phyloP scores from a whole-genome alignment of 2,888 invertebrate species.

The Dicycla oo region DNA sequence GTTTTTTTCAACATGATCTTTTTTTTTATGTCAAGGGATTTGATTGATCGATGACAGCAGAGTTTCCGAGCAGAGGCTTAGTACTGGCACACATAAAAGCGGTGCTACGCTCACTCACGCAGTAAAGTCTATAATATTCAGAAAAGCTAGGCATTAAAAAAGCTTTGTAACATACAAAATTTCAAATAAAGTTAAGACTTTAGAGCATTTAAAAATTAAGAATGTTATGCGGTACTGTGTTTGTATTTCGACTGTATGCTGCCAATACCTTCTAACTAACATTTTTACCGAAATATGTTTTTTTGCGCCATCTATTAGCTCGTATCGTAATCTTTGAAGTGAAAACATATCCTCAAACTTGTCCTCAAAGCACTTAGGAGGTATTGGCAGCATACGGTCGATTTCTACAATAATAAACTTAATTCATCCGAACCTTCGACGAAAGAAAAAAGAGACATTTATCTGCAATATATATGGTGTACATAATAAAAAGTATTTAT shows the following conservation, averaged over 20 bases:
- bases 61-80: neutral
- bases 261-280: no score
- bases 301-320: no score
- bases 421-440: neutral
- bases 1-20: neutral
- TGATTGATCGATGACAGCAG: neutral
- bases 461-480: neutral
- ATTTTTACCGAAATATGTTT: no score
- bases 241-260: no score
- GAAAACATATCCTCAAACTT: no score
- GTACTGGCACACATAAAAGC: neutral
- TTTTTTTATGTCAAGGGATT: no score
- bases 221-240: neutral
- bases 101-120: neutral
- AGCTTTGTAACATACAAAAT: neutral
- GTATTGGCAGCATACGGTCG: no score
- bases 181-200: neutral
- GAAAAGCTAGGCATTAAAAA: neutral
- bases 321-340: no score
- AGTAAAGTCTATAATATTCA: neutral
- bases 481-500: no score
- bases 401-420: neutral
- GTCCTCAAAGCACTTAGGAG: no score
- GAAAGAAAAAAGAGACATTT: neutral
- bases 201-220: neutral